phyloP scores from a whole-genome alignment of 2,888 invertebrate genomes.

The Sphinx pinastri region DNA sequence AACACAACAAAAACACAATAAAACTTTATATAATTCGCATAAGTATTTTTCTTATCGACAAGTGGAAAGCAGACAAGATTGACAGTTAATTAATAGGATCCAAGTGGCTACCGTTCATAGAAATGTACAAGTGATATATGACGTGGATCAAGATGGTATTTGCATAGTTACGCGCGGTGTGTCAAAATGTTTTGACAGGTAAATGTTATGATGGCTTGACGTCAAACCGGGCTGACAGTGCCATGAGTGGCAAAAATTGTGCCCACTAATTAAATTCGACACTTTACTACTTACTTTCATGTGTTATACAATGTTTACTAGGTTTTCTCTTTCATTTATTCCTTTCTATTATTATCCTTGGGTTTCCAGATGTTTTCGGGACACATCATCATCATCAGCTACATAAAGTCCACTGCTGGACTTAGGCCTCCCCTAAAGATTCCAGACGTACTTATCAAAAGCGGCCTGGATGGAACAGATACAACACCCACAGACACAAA shows the following conservation, averaged over 20 bases:
- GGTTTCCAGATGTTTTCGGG: neutral
- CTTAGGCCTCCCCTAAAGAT: too few relatives aligned
- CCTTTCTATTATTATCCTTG: constrained; percentile 3
- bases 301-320: constrained; percentile 73
- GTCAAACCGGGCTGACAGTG: constrained; percentile 53
- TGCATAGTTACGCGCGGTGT: constrained; percentile 41
- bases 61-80: constrained; percentile 27
- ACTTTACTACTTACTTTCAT: constrained; percentile 72
- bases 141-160: constrained; percentile 34
- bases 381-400: too few relatives aligned
- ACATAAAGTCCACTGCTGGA: too few relatives aligned
- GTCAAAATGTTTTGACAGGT: constrained; percentile 49
- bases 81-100: constrained; percentile 29
- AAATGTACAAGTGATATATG: constrained; percentile 29
- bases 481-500: too few relatives aligned
- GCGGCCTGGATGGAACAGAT: too few relatives aligned
- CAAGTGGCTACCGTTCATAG: constrained; percentile 27
- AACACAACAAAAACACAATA: neutral
- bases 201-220: constrained; percentile 40
- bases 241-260: constrained; percentile 63
- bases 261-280: constrained; percentile 72
- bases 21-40: constrained; percentile 11
- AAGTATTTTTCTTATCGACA: constrained; percentile 20
- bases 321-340: constrained; percentile 50
- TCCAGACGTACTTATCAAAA: too few relatives aligned